A percentile compares a stretch with the other conserved stretches of the same genome.
These are phyloP conservation scores for Trichogramma evanescens DNA, from an alignment of 2,888 invertebrate species.

Conservation along the genomic window DNA sequence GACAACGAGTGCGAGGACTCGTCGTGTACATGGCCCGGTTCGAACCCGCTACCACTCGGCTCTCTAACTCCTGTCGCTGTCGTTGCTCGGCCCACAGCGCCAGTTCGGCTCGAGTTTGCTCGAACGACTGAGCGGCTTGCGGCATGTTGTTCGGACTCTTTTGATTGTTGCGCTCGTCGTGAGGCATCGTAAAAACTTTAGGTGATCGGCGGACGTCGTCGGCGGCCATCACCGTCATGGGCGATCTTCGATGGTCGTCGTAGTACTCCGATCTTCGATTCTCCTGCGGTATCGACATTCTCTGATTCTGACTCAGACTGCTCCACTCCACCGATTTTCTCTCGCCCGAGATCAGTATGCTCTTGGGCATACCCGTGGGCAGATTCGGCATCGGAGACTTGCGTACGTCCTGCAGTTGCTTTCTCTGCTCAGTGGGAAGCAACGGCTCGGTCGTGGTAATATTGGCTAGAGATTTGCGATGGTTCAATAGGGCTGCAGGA, in stretches of 20 bases:
- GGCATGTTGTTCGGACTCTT: constrained; percentile 39
- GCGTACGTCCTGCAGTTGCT: constrained; percentile 34
- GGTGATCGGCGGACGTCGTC: constrained; percentile 42
- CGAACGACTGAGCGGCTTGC: constrained; percentile 37
- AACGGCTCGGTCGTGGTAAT: constrained; percentile 33
- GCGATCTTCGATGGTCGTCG: constrained; percentile 42
- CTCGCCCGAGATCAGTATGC: constrained; percentile 26
- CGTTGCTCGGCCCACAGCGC: constrained; percentile 45
- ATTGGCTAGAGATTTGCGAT: constrained; percentile 29
- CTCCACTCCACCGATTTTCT: constrained; percentile 40
- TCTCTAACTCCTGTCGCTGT: constrained; percentile 42
- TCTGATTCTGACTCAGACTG: constrained; percentile 41
- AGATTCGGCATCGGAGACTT: constrained; percentile 38
- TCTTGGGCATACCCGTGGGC: constrained; percentile 17
- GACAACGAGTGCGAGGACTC: constrained; percentile 40
- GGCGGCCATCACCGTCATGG: constrained; percentile 39
- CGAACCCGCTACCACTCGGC: constrained; percentile 28
- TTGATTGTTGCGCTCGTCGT: constrained; percentile 40
- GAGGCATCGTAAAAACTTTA: constrained; percentile 42
- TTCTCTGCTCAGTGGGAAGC: constrained; percentile 36
- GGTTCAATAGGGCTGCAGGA: constrained; percentile 28
- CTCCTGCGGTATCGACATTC: constrained; percentile 35
- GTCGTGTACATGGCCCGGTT: constrained; percentile 35
- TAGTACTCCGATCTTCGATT: constrained; percentile 43
- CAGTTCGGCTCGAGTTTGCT: constrained; percentile 43